Conservation (phyloP, 2,113 vertebrate genomes). For the Perccottus glenii region DNA sequence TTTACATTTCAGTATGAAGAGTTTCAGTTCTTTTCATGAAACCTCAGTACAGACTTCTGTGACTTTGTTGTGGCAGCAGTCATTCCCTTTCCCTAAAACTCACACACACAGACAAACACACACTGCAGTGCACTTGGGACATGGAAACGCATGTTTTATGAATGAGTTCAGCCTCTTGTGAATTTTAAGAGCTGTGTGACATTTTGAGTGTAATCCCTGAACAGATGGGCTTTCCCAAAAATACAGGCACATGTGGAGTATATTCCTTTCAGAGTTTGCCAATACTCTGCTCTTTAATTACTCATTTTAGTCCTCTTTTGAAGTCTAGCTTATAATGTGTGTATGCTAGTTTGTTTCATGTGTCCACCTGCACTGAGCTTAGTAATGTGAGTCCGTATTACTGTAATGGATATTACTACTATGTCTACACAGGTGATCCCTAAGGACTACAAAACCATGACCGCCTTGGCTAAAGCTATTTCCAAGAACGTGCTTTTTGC, state of each 20-base stretch:
- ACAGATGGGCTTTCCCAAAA: slow-evolving; percentile 77
- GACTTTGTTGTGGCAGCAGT: slow-evolving; percentile 63
- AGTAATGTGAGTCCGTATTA: slow-evolving; percentile 10
- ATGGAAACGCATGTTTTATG: slow-evolving; percentile 76
- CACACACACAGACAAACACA: slow-evolving; percentile 27
- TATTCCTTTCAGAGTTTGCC: slow-evolving; percentile 69
- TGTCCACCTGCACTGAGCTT: slow-evolving; percentile 61
- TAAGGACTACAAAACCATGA: slow-evolving; percentile 99
- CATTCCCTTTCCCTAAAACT: slow-evolving; percentile 32
- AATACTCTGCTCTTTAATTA: slow-evolving; percentile 71
- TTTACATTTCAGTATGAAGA: slow-evolving; percentile 1
- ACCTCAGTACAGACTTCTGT: slow-evolving; percentile 34
- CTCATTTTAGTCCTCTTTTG: slow-evolving; percentile 60
- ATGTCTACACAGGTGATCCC: slow-evolving; percentile 89
- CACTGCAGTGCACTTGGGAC: slow-evolving; percentile 41
- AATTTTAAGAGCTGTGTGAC: slow-evolving; percentile 55
- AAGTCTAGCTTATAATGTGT: slow-evolving; percentile 53
- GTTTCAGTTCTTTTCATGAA: slow-evolving; percentile 18
- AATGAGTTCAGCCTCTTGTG: slow-evolving; percentile 65
- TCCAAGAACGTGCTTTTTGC: slow-evolving; percentile 97
- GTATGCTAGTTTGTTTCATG: slow-evolving; percentile 58
- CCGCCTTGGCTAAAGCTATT: slow-evolving; percentile 95
- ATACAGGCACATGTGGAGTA: slow-evolving; percentile 64
- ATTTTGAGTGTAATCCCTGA: slow-evolving; percentile 63
- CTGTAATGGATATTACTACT: slow-evolving; percentile 26